Conservation (phyloP, 1,140 invertebrate species). For the Trichonephila clavipes region DNA sequence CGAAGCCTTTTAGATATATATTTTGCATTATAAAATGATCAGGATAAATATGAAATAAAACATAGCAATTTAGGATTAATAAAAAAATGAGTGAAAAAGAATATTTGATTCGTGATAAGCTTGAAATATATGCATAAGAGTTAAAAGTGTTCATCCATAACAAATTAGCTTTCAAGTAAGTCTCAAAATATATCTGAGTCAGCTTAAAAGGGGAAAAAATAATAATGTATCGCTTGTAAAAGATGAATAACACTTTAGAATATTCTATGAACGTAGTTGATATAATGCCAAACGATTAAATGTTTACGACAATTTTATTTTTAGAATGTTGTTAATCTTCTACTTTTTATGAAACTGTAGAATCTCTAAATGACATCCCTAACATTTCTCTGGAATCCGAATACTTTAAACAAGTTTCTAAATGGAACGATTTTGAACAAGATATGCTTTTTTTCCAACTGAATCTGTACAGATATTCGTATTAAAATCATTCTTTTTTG, state of each 20-base stretch:
- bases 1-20: too few species aligned
- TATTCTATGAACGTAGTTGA: neutral
- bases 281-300: neutral
- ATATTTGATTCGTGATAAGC: too few species aligned
- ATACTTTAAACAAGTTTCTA: neutral
- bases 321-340: neutral
- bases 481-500: neutral
- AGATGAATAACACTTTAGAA: neutral
- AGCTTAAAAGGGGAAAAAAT: neutral
- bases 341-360: neutral
- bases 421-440: neutral
- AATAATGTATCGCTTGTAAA: neutral
- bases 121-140: too few species aligned
- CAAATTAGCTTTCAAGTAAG: too few species aligned
- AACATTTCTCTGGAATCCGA: neutral
- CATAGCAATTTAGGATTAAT: too few species aligned
- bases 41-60: too few species aligned
- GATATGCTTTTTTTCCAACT: neutral
- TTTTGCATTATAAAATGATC: too few species aligned
- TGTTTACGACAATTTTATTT: neutral
- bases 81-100: too few species aligned
- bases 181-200: too few species aligned
- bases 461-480: too few species aligned
- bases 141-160: too few species aligned
- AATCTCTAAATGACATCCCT: neutral